Evolutionary conservation across 37 sponge, comb jelly and placozoan genomes (phyloP), one percentile per base, ranked within the genome.

Genomic region (Halisarca cf. caerulea): DNA sequence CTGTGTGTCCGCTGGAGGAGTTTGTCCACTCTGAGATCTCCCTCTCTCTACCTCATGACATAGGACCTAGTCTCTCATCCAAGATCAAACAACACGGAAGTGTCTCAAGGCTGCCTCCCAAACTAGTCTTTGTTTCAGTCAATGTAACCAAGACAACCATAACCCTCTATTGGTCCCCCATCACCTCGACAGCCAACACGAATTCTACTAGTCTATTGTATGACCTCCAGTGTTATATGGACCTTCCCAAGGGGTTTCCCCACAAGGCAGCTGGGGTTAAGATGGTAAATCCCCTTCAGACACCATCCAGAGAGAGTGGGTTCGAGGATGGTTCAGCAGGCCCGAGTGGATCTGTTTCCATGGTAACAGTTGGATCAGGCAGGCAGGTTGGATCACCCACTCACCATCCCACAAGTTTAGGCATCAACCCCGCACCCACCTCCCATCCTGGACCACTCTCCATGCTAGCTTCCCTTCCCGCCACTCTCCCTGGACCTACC

Each of bases 301-400:
- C 36, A 25, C 45, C 39, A 37, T 80, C 92, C 35, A 82, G 57
- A n/a, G 92, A 91, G 42, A 91, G 92, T 91, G 92, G 92, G 17
- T 91, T 85, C 85, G 87, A 91, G 27, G 92, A 91, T 7, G 60
- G 60, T 30, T 41, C 73, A 4, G 1, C 42, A 18, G 77, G 77
- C n/a, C 77, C 77, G 18, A 74, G 77, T 40, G 77, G 77, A 8
- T 74, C 77, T 74, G 77, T 41, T 41, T 74, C 77, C 45, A 74
- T 74, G 77, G 77, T 74, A 40, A 74, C 77, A 2, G 77, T 74
- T 40, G 77, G 77, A 21, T 74, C 77, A 17, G 21, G 24, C 18
- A 40, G 2, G 25, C 69, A 68, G 69, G 28, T 34, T 68, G 69
- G 11, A 68, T 27, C 28, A 25, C 17, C 32, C 11, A 6, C 1